Conservation (phyloP, 2,113 vertebrate species). For the Phasianus colchicus region DNA sequence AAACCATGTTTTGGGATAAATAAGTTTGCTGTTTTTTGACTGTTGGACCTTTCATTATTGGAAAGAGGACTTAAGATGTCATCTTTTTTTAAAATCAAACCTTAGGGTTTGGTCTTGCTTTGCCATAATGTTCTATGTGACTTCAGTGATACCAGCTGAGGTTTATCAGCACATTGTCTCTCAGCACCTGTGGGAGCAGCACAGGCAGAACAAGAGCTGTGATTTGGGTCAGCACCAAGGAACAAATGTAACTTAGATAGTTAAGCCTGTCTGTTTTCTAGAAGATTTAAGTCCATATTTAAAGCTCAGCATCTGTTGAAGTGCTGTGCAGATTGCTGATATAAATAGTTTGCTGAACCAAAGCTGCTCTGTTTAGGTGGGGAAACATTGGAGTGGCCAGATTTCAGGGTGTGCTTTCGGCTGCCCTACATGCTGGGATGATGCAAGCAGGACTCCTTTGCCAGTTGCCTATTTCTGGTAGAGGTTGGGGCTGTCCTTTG, state of each 20-base stretch:
- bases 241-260: slow-evolving; percentile 28
- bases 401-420: neutral
- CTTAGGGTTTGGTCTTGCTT: neutral
- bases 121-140: accelerated
- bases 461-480: neutral
- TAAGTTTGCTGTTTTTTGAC: neutral
- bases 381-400: neutral
- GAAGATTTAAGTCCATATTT: slow-evolving; percentile 47
- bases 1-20: neutral
- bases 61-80: neutral
- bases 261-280: slow-evolving; percentile 43
- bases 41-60: neutral
- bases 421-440: neutral
- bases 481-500: neutral
- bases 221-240: neutral
- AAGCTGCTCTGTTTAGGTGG: neutral
- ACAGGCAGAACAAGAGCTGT: accelerated
- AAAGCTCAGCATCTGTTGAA: slow-evolving; percentile 57
- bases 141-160: accelerated
- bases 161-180: neutral
- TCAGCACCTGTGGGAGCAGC: neutral
- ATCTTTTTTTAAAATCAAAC: too few species aligned
- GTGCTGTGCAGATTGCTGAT: neutral
- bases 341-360: slow-evolving; percentile 7
- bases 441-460: neutral